Evolutionary conservation across 2,797 vertebrate genomes (phyloP).

Genomic region (Anas flavirostris): DNA sequence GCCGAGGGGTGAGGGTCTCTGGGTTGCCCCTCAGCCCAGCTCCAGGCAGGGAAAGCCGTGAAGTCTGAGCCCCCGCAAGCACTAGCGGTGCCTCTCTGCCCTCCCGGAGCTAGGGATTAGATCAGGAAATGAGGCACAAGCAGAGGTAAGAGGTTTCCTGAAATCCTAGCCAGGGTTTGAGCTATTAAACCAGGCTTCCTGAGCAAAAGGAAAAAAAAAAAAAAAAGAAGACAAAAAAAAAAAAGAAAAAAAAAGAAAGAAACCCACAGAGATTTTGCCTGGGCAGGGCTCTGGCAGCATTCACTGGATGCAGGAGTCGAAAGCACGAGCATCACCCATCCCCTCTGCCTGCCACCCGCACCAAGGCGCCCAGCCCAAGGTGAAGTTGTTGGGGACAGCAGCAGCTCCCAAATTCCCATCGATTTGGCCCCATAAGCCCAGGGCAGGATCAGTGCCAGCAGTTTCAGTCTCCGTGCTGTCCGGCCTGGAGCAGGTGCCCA

Average conservation of each 20-base stretch:
- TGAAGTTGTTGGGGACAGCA: too few species aligned
- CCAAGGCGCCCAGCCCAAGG: neutral
- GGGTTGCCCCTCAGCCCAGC: fast-evolving
- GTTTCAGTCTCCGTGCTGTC: neutral
- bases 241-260: fast-evolving
- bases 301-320: too few species aligned
- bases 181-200: neutral
- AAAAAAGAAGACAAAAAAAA: fast-evolving
- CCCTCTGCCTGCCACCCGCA: neutral
- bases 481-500: too few species aligned
- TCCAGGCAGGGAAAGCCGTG: neutral
- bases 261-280: fast-evolving
- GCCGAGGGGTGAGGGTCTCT: neutral
- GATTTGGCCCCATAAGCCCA: neutral
- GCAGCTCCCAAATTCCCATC: neutral
- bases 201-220: neutral
- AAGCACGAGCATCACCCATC: neutral
- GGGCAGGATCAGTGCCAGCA: too few species aligned
- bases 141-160: conserved; percentile 67
- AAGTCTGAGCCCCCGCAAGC: neutral
- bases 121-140: conserved; percentile 67
- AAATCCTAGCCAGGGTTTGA: neutral
- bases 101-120: conserved; percentile 51
- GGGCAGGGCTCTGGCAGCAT: too few species aligned
- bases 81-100: conserved; percentile 46